Evolutionary conservation across 2,113 vertebrate genomes (phyloP).

Genomic region (Nanorana parkeri): DNA sequence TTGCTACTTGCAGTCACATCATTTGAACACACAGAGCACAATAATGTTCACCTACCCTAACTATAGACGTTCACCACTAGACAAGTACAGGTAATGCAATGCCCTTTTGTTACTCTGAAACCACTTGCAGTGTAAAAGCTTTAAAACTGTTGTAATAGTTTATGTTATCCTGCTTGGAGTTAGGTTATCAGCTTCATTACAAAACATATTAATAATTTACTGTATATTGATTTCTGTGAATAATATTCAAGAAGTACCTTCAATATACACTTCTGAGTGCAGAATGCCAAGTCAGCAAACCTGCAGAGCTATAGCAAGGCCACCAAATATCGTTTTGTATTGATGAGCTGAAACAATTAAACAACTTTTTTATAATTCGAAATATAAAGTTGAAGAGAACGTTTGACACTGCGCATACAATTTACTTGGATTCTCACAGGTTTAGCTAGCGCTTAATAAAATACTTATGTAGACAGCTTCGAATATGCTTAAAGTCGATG

Average conservation of each 20-base stretch:
- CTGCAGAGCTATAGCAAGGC: background rate
- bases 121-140: conserved; percentile 8
- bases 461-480: too few relatives aligned
- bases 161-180: conserved; percentile 14
- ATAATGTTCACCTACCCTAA: too few relatives aligned
- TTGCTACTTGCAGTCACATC: background rate
- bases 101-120: conserved; percentile 2
- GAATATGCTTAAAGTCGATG: too few relatives aligned
- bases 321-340: background rate
- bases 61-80: too few relatives aligned
- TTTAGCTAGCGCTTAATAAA: too few relatives aligned
- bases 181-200: conserved; percentile 47
- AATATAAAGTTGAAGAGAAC: background rate
- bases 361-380: background rate
- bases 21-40: too few relatives aligned
- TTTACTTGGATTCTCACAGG: too few relatives aligned
- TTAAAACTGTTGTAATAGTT: background rate
- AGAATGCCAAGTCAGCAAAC: conserved; percentile 17
- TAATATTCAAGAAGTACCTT: conserved; percentile 26
- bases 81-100: too few relatives aligned
- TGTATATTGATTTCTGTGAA: conserved; percentile 41
- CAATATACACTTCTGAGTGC: conserved; percentile 6
- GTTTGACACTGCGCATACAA: too few relatives aligned
- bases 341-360: background rate
- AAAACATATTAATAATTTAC: conserved; percentile 49